Evolutionary conservation across 1,140 invertebrate species (phyloP).

Genomic region (Cyclargus thomasi): DNA sequence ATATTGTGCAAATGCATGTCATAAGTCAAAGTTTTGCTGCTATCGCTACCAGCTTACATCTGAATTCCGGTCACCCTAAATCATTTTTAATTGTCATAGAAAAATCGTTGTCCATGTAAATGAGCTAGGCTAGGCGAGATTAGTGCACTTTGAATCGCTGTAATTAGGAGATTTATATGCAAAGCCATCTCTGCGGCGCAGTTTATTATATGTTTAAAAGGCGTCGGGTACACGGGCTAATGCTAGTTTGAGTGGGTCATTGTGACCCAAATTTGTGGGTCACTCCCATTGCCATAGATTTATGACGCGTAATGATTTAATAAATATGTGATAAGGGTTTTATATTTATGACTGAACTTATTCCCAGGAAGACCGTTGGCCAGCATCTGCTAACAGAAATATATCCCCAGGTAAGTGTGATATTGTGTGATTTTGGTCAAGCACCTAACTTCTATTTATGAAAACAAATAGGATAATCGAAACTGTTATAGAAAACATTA

Average conservation of each 20-base stretch:
- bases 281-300: constrained; percentile 65
- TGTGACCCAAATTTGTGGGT: constrained; percentile 59
- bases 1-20: no score
- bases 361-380: constrained; percentile 59
- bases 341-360: constrained; percentile 50
- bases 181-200: constrained; percentile 61
- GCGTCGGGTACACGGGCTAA: constrained; percentile 44
- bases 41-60: neutral
- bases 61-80: constrained; percentile 53
- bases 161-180: constrained; percentile 74
- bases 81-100: constrained; percentile 60
- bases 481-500: neutral
- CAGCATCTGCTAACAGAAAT: constrained; percentile 32
- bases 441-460: neutral
- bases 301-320: constrained; percentile 66
- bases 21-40: constrained; percentile 2
- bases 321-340: constrained; percentile 58
- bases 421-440: neutral
- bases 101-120: constrained; percentile 55
- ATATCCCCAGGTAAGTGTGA: neutral
- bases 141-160: constrained; percentile 55
- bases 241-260: constrained; percentile 52
- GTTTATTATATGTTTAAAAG: constrained; percentile 64
- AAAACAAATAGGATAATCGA: neutral
- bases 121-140: constrained; percentile 52